Base-by-base conservation (phyloP, 2,888 invertebrate species). In the Pyrochroa serraticornis region DNA sequence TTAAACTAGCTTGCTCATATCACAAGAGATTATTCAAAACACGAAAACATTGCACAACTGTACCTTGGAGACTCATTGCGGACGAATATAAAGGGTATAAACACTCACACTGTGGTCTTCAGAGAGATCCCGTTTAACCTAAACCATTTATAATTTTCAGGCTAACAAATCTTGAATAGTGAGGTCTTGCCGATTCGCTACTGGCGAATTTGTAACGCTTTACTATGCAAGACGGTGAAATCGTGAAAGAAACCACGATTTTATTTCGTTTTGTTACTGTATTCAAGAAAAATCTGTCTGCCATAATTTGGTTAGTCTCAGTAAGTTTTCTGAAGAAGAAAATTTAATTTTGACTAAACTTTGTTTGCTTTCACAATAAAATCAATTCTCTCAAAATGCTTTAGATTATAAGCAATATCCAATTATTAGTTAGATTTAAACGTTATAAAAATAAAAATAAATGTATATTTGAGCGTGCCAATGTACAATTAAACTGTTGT, bases 11-110 rank as follows among this genome's bases (percentile, higher is more conserved):
- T 36, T 50, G 44, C 10, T 35, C 39, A 45, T 44, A 49, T 45
- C 50, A 30, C 44, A 13, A 42, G 39, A 45, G 45, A 50, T 45
- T 56, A 45, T 50, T 45, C 50, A 37, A 44, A 55, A 56, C 14
- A 49, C 42, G 55, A 55, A 55, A 55, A 55, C 55, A 56, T 56
- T 30, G 37, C 38, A 56, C 45, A 50, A 50, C 37, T 49, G 56
- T 37, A 41, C 56, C 56, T 10, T 45, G 31, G 56, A 38, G 39
- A 31, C 34, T 22, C 32, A 32, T 42, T 42, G 30, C 50, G 45
- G 50, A 39, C 50, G 50, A 49, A 50, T 56, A 44, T 49, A 50
- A 50, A 56, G 50, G 45, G 38, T 44, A 56, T 56, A 56, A 56
- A 50, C 50, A 50, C 50, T 39, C 44, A 45, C 45, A 41, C 35